Evolutionary conservation across 2,888 invertebrate species (phyloP), one percentile per base, ranked within the genome.

Genomic region (Caenorhabditis imperialis): DNA sequence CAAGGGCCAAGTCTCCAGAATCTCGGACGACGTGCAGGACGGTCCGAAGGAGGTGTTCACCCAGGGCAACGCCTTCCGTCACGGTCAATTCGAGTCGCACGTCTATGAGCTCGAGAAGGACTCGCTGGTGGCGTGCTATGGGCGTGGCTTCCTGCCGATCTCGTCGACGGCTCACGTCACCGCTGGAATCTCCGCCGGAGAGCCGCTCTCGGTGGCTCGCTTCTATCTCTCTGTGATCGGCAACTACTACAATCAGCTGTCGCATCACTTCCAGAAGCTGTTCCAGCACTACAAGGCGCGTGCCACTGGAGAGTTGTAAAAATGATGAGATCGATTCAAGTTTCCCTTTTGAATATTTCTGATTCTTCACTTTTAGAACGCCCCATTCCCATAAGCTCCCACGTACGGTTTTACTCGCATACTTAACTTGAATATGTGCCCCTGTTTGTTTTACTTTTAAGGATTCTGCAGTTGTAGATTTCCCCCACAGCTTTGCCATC

Each of bases 1-100:
- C n/a, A 67, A 78, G 12, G 88, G 88, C n/a, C 71, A 77, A n/a
- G 81, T 86, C 16, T 23, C 53, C 3, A 76, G 87, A n/a, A 65
- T 71, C 48, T 53, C 65, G 30, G 74, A 81, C 42, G 62, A 72
- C n/a, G 55, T 58, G 20, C 67, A 54, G 16, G 61, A 53, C 8
- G 69, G 65, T 14, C 37, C 65, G 8, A 54, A 40, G 33, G 62
- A 75, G n/a, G 80, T 77, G 6, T 85, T 85, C 74, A 62, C 73
- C 3, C 40, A 71, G 6, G 85, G 84, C 77, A 44, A 71, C 22
- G 81, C 78, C 62, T 87, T 87, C 81, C 81, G 87, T 33, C 86
- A 86, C 47, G 85, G 84, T 16, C 81, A 87, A 45, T 87, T 85
- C 69, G 87, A 87, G 51, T 85, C 84, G 2, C 69, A 73, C 51